Evolutionary conservation across 1,140 invertebrate species (phyloP).

Genomic region (Hyposmocoma kahamanoa): DNA sequence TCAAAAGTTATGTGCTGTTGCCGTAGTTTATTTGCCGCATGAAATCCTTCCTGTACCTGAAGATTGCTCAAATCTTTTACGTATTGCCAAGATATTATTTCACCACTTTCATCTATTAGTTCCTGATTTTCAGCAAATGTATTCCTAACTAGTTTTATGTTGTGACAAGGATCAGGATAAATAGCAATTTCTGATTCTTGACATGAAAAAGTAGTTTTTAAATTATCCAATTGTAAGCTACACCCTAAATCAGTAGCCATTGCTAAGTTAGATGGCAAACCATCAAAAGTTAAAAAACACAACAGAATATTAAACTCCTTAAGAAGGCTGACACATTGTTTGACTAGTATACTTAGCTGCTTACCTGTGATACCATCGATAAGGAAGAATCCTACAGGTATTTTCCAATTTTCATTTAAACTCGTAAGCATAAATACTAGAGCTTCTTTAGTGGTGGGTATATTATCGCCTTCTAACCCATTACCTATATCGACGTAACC

Average conservation of each 20-base stretch:
- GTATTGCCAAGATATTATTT: constrained; percentile 26
- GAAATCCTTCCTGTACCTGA: constrained; percentile 26
- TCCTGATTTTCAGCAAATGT: constrained; percentile 25
- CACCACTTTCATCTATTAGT: constrained; percentile 27
- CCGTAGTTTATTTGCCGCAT: constrained; percentile 33
- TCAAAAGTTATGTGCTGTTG: constrained; percentile 30
- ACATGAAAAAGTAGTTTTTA: background rate
- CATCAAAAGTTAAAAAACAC: constrained; percentile 12
- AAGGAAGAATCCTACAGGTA: constrained; percentile 44
- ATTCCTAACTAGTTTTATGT: constrained; percentile 42
- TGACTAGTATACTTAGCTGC: constrained; percentile 23
- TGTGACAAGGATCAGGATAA: constrained; percentile 34
- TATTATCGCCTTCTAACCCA: constrained; percentile 14
- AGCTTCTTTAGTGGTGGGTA: constrained; percentile 27
- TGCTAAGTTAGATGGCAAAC: constrained; percentile 6
- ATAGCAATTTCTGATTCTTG: constrained; percentile 12
- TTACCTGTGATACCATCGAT: constrained; percentile 18
- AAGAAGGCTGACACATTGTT: constrained; percentile 10
- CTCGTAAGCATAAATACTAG: constrained; percentile 35
- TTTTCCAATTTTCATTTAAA: constrained; percentile 39
- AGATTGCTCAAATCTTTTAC: constrained; percentile 26
- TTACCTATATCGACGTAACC: constrained; percentile 21
- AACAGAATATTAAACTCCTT: constrained; percentile 5
- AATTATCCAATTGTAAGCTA: background rate
- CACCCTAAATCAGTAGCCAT: constrained; percentile 8